Conservation (phyloP, 1,140 invertebrate species). For the Drosophila lini region DNA sequence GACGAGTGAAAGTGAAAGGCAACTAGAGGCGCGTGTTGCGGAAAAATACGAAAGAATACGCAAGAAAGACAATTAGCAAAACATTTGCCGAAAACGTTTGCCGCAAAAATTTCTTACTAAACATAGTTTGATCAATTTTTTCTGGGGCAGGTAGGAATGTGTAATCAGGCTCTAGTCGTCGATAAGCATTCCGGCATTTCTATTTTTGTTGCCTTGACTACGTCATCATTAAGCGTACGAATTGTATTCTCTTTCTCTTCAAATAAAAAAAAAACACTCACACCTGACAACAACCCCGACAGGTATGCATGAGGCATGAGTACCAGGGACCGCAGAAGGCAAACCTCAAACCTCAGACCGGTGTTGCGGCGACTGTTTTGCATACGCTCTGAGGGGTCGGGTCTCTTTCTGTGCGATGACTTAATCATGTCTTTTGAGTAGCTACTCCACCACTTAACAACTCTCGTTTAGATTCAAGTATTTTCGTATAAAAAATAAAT, state of each 20-base stretch:
- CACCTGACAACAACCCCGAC: constrained; percentile 70
- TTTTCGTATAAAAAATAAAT: constrained; percentile 27
- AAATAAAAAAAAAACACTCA: constrained; percentile 38
- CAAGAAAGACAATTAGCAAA: background rate
- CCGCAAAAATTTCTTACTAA: background rate
- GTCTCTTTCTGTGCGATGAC: constrained; percentile 59
- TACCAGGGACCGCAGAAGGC: constrained; percentile 32
- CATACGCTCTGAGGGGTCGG: constrained; percentile 36
- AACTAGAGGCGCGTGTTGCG: constrained; percentile 29
- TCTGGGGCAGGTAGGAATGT: constrained; percentile 47
- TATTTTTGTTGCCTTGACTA: constrained; percentile 56
- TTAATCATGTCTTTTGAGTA: constrained; percentile 60
- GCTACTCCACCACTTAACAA: constrained; percentile 1
- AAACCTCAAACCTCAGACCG: constrained; percentile 17
- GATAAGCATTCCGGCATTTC: constrained; percentile 35
- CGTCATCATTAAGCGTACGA: constrained; percentile 64
- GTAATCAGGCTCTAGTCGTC: constrained; percentile 44
- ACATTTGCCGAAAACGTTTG: constrained; percentile 1
- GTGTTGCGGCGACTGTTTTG: constrained; percentile 57
- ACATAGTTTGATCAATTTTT: constrained; percentile 78
- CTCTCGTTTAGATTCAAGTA: constrained; percentile 20
- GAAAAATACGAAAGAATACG: background rate
- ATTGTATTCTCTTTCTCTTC: constrained; percentile 24
- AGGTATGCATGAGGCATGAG: constrained; percentile 24
- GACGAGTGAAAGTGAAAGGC: constrained; percentile 69